Evolutionary conservation across 2,888 invertebrate species (phyloP).

Genomic region (Andricus curvator): DNA sequence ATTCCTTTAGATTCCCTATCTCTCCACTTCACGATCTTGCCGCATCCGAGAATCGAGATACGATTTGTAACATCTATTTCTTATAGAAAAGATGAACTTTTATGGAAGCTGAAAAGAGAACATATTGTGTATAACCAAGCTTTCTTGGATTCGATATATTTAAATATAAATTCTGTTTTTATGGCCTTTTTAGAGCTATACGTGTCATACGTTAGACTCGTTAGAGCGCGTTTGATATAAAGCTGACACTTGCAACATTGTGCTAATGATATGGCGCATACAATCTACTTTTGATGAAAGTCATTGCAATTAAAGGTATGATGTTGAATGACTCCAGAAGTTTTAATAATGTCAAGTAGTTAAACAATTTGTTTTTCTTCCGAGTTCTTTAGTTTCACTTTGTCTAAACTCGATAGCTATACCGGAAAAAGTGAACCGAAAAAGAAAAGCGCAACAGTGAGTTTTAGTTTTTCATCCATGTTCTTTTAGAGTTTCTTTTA

Average conservation of each 20-base stretch:
- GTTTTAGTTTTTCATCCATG: constrained; percentile 8
- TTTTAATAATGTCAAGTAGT: background rate
- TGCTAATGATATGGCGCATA: too few relatives aligned
- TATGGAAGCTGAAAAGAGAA: background rate
- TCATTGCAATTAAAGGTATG: too few relatives aligned
- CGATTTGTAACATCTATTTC: constrained; percentile 9
- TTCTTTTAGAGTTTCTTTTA: constrained; percentile 25
- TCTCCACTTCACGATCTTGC: background rate
- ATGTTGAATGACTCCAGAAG: background rate
- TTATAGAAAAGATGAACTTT: background rate
- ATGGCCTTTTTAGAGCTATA: too few relatives aligned
- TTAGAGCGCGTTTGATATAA: too few relatives aligned
- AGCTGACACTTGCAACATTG: too few relatives aligned
- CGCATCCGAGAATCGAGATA: constrained; percentile 15
- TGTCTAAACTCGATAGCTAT: background rate
- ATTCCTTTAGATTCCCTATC: constrained; percentile 33
- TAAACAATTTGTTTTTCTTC: background rate
- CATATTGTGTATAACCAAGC: background rate
- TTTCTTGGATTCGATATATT: background rate
- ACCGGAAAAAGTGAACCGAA: background rate
- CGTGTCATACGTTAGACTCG: too few relatives aligned
- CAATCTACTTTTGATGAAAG: too few relatives aligned
- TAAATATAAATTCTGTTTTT: too few relatives aligned
- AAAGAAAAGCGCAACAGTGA: constrained; percentile 6
- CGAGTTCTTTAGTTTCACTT: background rate